Evolutionary conservation across 2,797 vertebrate genomes (phyloP).

Genomic region (Capromys pilorides): DNA sequence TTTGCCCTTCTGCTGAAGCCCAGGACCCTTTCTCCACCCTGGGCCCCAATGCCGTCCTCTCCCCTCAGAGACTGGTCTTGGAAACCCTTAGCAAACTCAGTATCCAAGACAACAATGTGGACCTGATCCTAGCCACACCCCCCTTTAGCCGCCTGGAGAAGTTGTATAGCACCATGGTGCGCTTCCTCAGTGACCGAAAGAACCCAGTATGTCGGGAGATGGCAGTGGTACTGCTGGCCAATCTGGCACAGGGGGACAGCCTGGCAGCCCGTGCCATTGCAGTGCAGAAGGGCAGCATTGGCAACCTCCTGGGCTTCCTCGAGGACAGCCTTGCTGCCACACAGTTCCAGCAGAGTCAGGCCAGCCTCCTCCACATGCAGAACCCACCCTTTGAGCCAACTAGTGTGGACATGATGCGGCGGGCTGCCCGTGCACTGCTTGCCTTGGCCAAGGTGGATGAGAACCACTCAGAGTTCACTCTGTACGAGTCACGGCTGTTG

Average conservation of each 20-base stretch:
- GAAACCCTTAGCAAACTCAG: slow-evolving; percentile 99
- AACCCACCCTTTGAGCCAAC: slow-evolving; percentile 97
- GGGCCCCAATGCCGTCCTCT: slow-evolving; percentile 95
- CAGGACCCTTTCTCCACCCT: slow-evolving; percentile 98
- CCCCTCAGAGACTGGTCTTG: slow-evolving; percentile 98
- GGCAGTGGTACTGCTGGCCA: slow-evolving; percentile 98
- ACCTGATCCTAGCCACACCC: slow-evolving; percentile 98
- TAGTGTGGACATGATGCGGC: slow-evolving; percentile 99
- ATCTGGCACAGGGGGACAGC: slow-evolving; percentile 97
- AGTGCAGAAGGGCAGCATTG: slow-evolving; percentile 97
- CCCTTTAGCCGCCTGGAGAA: slow-evolving; percentile 97
- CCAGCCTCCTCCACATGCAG: slow-evolving; percentile 96
- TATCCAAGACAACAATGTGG: slow-evolving; percentile 99
- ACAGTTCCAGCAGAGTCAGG: slow-evolving; percentile 98
- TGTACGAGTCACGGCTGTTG: slow-evolving; percentile 98
- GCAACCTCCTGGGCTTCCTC: slow-evolving; percentile 97
- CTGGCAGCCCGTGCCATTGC: slow-evolving; percentile 95
- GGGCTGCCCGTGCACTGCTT: slow-evolving; percentile 96
- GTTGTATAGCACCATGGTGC: slow-evolving; percentile 97
- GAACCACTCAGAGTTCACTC: slow-evolving; percentile 99
- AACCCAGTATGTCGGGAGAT: slow-evolving; percentile 99
- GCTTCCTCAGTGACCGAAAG: slow-evolving; percentile 97
- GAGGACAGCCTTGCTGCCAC: slow-evolving; percentile 99
- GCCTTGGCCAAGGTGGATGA: slow-evolving; percentile 99
- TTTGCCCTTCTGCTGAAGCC: slow-evolving; percentile 98